Evolutionary conservation across 2,888 invertebrate species (phyloP).

Genomic region (Noctua comes): DNA sequence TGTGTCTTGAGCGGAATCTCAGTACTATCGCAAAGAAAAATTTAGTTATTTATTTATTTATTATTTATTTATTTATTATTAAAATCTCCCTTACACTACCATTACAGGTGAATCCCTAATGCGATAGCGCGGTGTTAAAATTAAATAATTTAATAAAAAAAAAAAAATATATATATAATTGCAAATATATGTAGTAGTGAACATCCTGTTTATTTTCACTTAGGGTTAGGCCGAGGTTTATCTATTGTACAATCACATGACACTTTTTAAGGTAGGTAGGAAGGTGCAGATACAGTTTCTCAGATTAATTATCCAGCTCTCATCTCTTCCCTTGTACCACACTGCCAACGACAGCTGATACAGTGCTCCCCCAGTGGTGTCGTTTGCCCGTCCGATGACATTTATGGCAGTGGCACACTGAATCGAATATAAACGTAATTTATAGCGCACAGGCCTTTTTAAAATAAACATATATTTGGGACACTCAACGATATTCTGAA

Average conservation of each 20-base stretch:
- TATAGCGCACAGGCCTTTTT: slow-evolving; percentile 66
- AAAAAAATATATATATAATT: no score
- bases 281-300: no score
- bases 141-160: no score
- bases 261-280: no score
- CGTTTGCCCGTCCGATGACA: slow-evolving; percentile 80
- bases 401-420: slow-evolving; percentile 75
- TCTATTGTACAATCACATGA: no score
- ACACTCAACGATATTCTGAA: slow-evolving; percentile 34
- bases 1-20: neutral
- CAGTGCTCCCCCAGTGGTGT: slow-evolving; percentile 75
- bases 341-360: slow-evolving; percentile 73
- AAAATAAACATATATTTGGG: slow-evolving; percentile 54
- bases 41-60: no score
- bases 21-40: neutral
- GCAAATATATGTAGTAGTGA: neutral
- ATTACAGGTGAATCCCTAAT: no score
- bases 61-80: no score
- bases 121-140: no score
- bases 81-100: no score
- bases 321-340: slow-evolving; percentile 39
- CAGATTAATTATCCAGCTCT: no score
- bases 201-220: neutral
- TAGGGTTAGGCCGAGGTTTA: no score
- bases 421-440: slow-evolving; percentile 76